These are phyloP conservation scores for Odobenus rosmarus DNA, from an alignment of 2,113 vertebrate genomes.

Conservation along the genomic window DNA sequence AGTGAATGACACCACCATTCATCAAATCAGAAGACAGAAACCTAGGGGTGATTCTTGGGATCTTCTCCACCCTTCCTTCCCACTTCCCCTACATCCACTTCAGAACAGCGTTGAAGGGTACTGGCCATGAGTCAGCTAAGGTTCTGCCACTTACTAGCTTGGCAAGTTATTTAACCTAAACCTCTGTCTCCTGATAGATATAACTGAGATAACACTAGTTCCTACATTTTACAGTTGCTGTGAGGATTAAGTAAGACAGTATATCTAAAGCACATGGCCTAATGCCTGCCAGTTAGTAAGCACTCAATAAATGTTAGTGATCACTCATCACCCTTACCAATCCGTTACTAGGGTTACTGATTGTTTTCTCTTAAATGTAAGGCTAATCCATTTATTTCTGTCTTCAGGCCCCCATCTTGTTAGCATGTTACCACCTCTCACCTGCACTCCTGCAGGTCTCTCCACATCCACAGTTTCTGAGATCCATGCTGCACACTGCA, in stretches of 20 bases:
- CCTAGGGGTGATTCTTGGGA: not conserved
- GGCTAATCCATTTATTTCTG: not conserved
- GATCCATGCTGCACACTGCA: conserved; percentile 31
- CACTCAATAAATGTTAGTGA: not conserved
- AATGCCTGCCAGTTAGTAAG: not conserved
- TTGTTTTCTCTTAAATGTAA: not conserved
- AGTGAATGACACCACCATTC: not conserved
- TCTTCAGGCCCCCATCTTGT: not conserved
- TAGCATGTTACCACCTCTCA: not conserved
- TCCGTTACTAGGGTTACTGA: not conserved
- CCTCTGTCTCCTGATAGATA: not conserved
- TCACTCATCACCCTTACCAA: not conserved
- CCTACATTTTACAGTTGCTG: not conserved
- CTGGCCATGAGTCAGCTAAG: not conserved
- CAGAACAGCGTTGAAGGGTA: not conserved
- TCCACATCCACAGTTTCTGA: conserved; percentile 51
- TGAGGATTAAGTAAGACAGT: not conserved
- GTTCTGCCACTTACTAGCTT: not conserved
- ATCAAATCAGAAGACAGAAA: not conserved
- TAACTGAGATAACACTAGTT: not conserved
- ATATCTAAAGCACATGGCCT: not conserved
- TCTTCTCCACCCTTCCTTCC: not conserved
- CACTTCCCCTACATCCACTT: not conserved
- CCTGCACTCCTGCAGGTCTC: conserved; percentile 43
- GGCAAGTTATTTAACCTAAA: conserved; percentile 4